These are phyloP conservation scores for Tinea semifulvella DNA, from an alignment of 2,888 invertebrate genomes.

Conservation along the genomic window DNA sequence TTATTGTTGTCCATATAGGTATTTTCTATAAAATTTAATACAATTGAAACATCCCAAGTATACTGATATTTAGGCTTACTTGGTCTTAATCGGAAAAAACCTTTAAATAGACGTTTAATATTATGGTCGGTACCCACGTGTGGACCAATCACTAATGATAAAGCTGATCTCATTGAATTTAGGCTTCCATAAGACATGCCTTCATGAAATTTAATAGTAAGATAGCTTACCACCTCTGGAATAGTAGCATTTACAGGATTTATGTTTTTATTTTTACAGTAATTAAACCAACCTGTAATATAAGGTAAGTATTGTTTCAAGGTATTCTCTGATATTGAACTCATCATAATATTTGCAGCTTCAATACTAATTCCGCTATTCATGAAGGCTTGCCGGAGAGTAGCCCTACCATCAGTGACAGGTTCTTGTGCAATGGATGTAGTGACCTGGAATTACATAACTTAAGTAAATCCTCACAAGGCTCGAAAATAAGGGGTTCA, in stretches of 20 bases:
- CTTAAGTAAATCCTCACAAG: conserved; percentile 6
- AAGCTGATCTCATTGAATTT: conserved; percentile 11
- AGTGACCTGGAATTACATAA: conserved; percentile 4
- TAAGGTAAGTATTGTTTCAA: conserved; percentile 5
- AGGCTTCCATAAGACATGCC: neutral
- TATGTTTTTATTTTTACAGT: neutral
- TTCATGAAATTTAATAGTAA: neutral
- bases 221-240: neutral
- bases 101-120: conserved; percentile 9
- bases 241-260: neutral
- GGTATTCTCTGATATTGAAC: conserved; percentile 9
- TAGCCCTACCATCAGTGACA: conserved; percentile 3
- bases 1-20: neutral
- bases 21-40: conserved; percentile 9
- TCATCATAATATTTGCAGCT: conserved; percentile 6
- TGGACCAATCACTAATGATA: conserved; percentile 12
- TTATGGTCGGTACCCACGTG: conserved; percentile 10
- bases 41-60: conserved; percentile 7
- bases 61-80: conserved; percentile 11
- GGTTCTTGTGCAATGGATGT: conserved; percentile 9
- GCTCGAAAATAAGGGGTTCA: neutral
- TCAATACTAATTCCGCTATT: neutral
- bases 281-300: neutral
- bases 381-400: neutral
- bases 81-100: conserved; percentile 11